Evolutionary conservation across 2,888 invertebrate species (phyloP).

Genomic region (Elgonia sp.): DNA sequence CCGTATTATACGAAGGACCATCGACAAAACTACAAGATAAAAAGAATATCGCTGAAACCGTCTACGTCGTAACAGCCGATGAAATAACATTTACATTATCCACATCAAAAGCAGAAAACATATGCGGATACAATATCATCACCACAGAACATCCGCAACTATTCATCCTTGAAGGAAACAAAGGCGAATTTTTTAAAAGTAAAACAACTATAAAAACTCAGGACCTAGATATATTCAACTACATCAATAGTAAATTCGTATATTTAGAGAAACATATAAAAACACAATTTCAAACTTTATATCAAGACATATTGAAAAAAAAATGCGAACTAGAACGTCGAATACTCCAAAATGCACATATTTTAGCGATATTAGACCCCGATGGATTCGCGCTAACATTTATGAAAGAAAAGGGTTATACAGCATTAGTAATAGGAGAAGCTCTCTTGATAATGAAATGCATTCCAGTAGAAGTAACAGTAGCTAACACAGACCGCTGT

Average conservation of each 20-base stretch:
- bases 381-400: slow-evolving; percentile 6
- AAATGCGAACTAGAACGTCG: slow-evolving; percentile 7
- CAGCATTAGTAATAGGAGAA: no score
- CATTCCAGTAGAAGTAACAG: neutral
- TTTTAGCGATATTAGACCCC: neutral
- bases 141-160: slow-evolving; percentile 62
- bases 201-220: neutral
- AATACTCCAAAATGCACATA: neutral
- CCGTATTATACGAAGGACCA: no score
- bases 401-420: no score
- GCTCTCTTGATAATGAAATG: neutral
- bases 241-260: slow-evolving; percentile 79
- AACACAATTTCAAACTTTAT: neutral
- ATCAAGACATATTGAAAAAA: neutral
- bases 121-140: no score
- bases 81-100: no score
- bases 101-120: no score
- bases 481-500: neutral
- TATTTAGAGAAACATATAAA: slow-evolving; percentile 74
- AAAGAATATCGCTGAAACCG: no score
- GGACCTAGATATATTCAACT: slow-evolving; percentile 74
- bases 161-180: slow-evolving; percentile 55
- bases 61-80: no score
- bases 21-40: no score
- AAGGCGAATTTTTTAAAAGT: neutral